phyloP scores from a whole-genome alignment of 2,797 vertebrate species.

The Poeciliopsis paucimaculata region DNA sequence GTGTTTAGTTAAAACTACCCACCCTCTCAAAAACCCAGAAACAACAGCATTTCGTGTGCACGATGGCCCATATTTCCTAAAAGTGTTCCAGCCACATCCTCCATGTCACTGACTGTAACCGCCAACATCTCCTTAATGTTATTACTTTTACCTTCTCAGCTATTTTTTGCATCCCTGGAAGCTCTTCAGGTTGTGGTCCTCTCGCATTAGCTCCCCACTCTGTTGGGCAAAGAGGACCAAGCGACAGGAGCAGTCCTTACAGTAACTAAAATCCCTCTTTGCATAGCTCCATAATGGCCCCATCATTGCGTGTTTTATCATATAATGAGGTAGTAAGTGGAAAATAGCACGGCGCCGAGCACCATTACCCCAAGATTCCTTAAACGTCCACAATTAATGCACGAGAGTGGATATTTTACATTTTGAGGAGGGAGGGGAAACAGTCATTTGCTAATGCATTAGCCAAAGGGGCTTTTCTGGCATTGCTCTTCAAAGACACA shows the following conservation, averaged over 20 bases:
- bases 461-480: constrained; percentile 38
- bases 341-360: constrained; percentile 29
- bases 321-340: constrained; percentile 68
- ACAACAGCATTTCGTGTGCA: not conserved
- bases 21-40: not conserved
- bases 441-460: constrained; percentile 58
- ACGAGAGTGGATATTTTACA: constrained; percentile 47
- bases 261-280: constrained; percentile 30
- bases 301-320: constrained; percentile 47
- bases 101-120: constrained; percentile 71
- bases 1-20: not conserved
- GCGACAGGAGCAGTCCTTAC: constrained; percentile 44
- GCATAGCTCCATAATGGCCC: constrained; percentile 51
- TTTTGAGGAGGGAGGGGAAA: constrained; percentile 52
- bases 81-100: constrained; percentile 55
- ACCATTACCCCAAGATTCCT: constrained; percentile 53
- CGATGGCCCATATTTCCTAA: constrained; percentile 55
- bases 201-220: constrained; percentile 52
- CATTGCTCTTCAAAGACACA: constrained; percentile 56
- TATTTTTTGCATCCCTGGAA: constrained; percentile 64
- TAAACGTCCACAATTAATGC: constrained; percentile 61
- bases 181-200: constrained; percentile 56
- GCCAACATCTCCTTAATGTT: constrained; percentile 65
- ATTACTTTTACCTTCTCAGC: constrained; percentile 69
- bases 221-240: constrained; percentile 46